These are phyloP conservation scores for Oreochromis grahami DNA, from an alignment of 2,797 vertebrate genomes.

Conservation along the genomic window DNA sequence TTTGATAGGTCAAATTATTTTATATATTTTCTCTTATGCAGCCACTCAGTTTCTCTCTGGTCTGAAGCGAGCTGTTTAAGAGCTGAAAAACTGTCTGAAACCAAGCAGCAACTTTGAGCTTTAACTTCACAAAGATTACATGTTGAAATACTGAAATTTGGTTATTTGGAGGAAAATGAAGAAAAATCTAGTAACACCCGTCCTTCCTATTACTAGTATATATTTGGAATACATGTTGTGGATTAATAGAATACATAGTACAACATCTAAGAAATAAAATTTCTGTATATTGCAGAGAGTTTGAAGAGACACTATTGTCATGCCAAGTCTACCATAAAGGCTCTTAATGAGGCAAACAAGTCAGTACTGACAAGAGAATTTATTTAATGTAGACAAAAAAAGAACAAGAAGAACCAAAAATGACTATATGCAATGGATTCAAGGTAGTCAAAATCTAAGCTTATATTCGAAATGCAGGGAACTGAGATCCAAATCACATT, in stretches of 20 bases:
- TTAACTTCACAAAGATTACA: background rate
- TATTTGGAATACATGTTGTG: background rate
- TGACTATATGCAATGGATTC: background rate
- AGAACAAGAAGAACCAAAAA: background rate
- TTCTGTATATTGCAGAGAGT: background rate
- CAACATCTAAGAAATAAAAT: background rate
- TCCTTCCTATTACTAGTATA: background rate
- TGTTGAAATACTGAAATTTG: background rate
- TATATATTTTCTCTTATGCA: background rate
- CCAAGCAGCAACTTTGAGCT: background rate
- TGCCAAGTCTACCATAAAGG: background rate
- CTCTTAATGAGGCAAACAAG: background rate
- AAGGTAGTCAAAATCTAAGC: background rate
- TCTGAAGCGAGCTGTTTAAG: background rate
- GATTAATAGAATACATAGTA: background rate
- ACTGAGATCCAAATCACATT: background rate
- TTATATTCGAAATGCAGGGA: background rate
- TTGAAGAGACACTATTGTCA: background rate
- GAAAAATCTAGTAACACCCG: background rate
- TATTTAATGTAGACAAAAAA: background rate
- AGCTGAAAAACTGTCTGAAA: background rate
- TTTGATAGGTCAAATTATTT: background rate
- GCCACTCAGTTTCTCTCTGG: rapidly evolving
- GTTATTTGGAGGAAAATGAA: background rate
- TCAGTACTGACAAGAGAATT: background rate